Base-by-base conservation (phyloP, 1,140 invertebrate genomes). In the Hylyphantes graminicola region DNA sequence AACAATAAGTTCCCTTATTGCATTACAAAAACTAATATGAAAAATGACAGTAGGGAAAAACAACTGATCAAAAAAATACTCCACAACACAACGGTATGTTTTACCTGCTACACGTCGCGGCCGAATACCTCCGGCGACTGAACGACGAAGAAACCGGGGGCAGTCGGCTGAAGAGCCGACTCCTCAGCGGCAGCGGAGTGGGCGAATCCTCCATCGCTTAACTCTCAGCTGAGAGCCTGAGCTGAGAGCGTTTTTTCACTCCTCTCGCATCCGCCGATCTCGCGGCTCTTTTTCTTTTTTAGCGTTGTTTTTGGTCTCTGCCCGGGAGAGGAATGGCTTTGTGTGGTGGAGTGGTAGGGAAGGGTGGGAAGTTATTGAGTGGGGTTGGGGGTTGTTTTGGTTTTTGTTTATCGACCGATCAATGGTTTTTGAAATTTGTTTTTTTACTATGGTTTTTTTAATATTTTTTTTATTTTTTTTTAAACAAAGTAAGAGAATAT, bases 91-190 rank as follows among this genome's bases (percentile, higher is more conserved):
- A 8, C 35, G 7, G 17, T 12, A 51, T 15, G n/a, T 7, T 8
- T 35, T 81, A 81, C 79, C 68, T 81, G 79, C 79, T 81, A 53
- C 79, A 81, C n/a, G 79, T 81, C 12, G 79, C 53, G 0, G 79
- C 79, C 48, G 79, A 81, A 51, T 64, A 81, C 17, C 79, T 54
- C 51, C 79, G 72, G 15, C 68, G 59, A 2, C 12, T 59, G 54
- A 81, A 81, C 5, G 73, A 35, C 9, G 67, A 51, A 50, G 55
- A n/a, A 17, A 57, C 65, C 10, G 64, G 53, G 17, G 65, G 59
- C 51, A 70, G 35, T 8, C 65, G 65, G 15, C 50, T 70, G 2
- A 80, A 13, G 9, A 80, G 53, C 13, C 77, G 77, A 15, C 9
- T 70, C 68, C 53, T 72, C n/a, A 72, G 48, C 13, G 77, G 77